Percentiles rank a stretch among this genome's conserved stretches.
These are phyloP conservation scores for Panthera leo DNA, from an alignment of 2,113 vertebrate species.

Conservation along the genomic window DNA sequence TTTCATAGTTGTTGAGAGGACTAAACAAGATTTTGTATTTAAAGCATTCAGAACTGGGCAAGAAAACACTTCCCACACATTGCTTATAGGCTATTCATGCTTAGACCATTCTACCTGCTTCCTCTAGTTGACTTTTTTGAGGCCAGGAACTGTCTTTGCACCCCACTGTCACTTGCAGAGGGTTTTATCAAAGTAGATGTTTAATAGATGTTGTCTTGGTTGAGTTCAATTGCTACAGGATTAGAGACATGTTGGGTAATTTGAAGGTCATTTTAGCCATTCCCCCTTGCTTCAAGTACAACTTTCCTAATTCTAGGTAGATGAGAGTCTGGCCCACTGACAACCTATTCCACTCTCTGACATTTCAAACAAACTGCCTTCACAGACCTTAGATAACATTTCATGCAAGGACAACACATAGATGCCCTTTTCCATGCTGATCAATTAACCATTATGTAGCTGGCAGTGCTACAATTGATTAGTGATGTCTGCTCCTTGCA, in stretches of 20 bases:
- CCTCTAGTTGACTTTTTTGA: background rate
- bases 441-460: background rate
- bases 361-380: background rate
- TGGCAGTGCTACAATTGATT: background rate
- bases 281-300: background rate
- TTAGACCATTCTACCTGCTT: background rate
- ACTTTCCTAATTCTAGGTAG: background rate
- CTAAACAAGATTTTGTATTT: background rate
- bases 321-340: background rate
- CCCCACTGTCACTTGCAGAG: background rate
- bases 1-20: background rate
- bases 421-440: background rate
- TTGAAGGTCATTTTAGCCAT: background rate
- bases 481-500: background rate
- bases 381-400: background rate
- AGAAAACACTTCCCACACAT: background rate
- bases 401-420: background rate
- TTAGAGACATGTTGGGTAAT: background rate
- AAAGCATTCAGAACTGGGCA: background rate
- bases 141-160: background rate
- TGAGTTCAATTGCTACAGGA: background rate
- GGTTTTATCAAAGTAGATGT: background rate
- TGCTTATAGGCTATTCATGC: background rate
- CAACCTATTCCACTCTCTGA: background rate
- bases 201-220: background rate